These are phyloP conservation scores for Epinephelus coioides DNA, from an alignment of 2,797 vertebrate genomes.

Conservation along the genomic window DNA sequence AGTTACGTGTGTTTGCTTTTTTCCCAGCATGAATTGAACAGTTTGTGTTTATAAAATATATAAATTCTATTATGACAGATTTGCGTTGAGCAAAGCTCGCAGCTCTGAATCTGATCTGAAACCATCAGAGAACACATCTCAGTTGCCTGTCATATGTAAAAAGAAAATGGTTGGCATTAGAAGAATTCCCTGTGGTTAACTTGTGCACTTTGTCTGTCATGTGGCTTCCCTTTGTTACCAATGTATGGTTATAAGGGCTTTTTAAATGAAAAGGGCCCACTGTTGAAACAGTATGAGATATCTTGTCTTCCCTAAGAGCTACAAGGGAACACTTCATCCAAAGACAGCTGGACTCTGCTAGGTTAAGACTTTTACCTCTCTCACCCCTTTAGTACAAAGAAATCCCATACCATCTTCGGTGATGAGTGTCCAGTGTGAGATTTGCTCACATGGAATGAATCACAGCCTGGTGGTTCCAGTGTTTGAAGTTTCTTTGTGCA, in stretches of 20 bases:
- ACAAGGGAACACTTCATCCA: not conserved
- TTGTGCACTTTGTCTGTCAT: conserved; percentile 18
- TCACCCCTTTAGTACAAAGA: conserved; percentile 6
- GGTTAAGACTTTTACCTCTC: not conserved
- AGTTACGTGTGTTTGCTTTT: not conserved
- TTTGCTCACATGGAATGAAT: conserved; percentile 21
- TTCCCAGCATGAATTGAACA: not conserved
- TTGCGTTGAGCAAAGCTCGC: not conserved
- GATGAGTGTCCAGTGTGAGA: conserved; percentile 9
- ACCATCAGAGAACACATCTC: not conserved
- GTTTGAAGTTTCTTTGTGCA: conserved; percentile 5
- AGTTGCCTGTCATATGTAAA: not conserved
- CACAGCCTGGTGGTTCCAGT: conserved; percentile 2
- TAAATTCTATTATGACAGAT: not conserved
- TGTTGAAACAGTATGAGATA: conserved; percentile 1
- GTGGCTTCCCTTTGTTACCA: conserved; percentile 15
- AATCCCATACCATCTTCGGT: not conserved
- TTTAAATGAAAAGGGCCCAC: conserved; percentile 1
- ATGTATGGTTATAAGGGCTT: not conserved
- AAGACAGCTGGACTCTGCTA: conserved; percentile 10
- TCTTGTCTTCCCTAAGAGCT: not conserved
- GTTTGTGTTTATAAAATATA: not conserved
- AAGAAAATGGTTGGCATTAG: conserved; percentile 13
- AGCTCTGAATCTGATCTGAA: conserved; percentile 1
- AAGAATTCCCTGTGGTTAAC: conserved; percentile 19